Conservation (phyloP, 2,113 vertebrate species). For the Irena cyanogastra region DNA sequence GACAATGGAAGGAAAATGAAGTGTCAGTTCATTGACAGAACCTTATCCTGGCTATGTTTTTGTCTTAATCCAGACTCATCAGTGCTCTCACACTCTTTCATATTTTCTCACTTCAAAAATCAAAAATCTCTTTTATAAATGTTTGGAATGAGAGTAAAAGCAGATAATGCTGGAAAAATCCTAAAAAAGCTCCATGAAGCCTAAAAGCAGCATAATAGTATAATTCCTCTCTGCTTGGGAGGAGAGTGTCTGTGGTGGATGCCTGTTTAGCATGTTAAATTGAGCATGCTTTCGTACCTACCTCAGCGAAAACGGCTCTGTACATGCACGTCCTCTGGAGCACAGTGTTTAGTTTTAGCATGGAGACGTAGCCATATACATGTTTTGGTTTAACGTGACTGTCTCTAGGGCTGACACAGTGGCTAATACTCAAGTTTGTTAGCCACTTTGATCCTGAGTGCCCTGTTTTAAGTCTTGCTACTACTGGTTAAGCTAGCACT, state of each 20-base stretch:
- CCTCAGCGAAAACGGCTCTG: constrained; percentile 1
- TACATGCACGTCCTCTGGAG: neutral
- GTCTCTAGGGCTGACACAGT: constrained; percentile 62
- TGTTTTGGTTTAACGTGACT: constrained; percentile 35
- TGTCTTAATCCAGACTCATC: constrained; percentile 80
- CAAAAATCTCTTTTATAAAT: constrained; percentile 34
- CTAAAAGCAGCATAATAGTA: neutral
- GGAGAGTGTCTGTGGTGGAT: neutral
- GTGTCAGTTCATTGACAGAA: constrained; percentile 84
- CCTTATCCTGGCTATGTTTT: constrained; percentile 81
- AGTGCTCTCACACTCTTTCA: neutral
- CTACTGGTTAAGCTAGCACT: constrained; percentile 71
- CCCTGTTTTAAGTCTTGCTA: constrained; percentile 75
- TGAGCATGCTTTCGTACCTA: neutral
- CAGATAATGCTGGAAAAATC: neutral
- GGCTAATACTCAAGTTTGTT: constrained; percentile 73
- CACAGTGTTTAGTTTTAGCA: constrained; percentile 33
- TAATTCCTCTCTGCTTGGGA: neutral
- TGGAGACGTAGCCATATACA: constrained; percentile 47
- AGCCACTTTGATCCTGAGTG: constrained; percentile 76
- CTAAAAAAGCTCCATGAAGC: neutral
- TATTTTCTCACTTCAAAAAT: constrained; percentile 41
- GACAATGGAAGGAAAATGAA: constrained; percentile 87
- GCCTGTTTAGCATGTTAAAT: constrained; percentile 34
- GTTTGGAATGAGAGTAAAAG: constrained; percentile 21